phyloP scores from a whole-genome alignment of 1,140 invertebrate species.

The Myzus persicae region DNA sequence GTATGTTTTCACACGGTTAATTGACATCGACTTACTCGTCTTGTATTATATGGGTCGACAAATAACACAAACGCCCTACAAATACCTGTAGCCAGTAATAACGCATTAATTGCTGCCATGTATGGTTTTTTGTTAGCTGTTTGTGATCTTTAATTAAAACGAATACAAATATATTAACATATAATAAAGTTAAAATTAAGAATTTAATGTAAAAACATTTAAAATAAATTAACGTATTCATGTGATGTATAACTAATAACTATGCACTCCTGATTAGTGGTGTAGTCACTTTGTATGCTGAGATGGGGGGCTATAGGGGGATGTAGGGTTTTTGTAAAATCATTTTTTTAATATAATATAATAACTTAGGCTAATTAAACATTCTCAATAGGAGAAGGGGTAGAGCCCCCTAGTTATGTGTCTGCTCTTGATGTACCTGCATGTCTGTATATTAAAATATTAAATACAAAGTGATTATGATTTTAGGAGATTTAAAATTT shows the following conservation, averaged over 20 bases:
- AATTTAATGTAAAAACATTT: neutral
- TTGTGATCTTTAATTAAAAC: constrained; percentile 39
- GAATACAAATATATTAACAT: neutral
- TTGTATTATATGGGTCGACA: constrained; percentile 71
- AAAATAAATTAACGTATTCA: neutral
- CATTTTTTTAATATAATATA: too few relatives aligned
- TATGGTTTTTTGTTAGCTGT: constrained; percentile 67
- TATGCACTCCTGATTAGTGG: neutral
- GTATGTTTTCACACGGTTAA: neutral
- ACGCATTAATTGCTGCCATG: constrained; percentile 72
- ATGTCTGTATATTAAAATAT: too few relatives aligned
- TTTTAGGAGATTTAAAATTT: too few relatives aligned
- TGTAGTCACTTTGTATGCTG: neutral
- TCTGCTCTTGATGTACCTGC: too few relatives aligned
- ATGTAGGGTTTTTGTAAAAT: too few relatives aligned
- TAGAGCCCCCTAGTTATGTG: too few relatives aligned
- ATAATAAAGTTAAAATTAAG: neutral
- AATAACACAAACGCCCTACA: constrained; percentile 69
- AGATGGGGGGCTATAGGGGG: too few relatives aligned
- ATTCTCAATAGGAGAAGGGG: too few relatives aligned
- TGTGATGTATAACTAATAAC: too few relatives aligned
- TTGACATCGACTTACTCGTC: constrained; percentile 65
- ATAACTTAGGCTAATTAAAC: too few relatives aligned
- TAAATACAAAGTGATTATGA: too few relatives aligned
- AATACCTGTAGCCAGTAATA: constrained; percentile 70